These are phyloP conservation scores for Sebastes taczanowskii DNA, from an alignment of 2,797 vertebrate species.

Conservation along the genomic window DNA sequence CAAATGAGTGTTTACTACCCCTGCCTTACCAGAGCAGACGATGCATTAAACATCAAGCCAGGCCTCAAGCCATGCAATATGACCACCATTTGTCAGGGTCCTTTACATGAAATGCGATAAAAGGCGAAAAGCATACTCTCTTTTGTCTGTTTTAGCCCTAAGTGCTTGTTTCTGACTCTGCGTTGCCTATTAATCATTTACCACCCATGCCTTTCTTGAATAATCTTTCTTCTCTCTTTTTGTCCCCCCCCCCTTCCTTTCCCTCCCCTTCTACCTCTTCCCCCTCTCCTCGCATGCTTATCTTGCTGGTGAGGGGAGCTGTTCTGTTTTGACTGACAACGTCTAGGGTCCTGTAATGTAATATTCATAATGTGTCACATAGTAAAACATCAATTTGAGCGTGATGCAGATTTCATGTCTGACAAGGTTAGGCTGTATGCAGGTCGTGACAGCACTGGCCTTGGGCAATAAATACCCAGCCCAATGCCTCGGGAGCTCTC, in stretches of 20 bases:
- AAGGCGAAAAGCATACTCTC: conserved; percentile 82
- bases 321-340: conserved; percentile 90
- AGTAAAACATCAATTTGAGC: conserved; percentile 93
- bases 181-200: conserved; percentile 96
- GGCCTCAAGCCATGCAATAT: conserved; percentile 82
- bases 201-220: conserved; percentile 84
- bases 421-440: conserved; percentile 85
- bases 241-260: conserved; percentile 13
- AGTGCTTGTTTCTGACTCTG: conserved; percentile 93
- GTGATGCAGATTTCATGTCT: conserved; percentile 89
- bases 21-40: conserved; percentile 79
- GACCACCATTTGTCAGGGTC: conserved; percentile 86
- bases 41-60: conserved; percentile 85
- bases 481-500: conserved; percentile 63
- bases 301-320: conserved; percentile 89
- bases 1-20: conserved; percentile 86
- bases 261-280: conserved; percentile 32
- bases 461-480: conserved; percentile 77
- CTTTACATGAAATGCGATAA: conserved; percentile 84
- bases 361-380: conserved; percentile 97
- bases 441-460: conserved; percentile 83
- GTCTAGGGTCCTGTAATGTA: conserved; percentile 92
- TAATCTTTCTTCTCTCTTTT: conserved; percentile 70
- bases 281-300: conserved; percentile 77
- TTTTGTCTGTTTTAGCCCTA: conserved; percentile 92